A percentile compares a stretch with the other conserved stretches of the same genome.
Evolutionary conservation across 1,140 invertebrate genomes (phyloP).

Genomic region (Ostrea denselamellosa): DNA sequence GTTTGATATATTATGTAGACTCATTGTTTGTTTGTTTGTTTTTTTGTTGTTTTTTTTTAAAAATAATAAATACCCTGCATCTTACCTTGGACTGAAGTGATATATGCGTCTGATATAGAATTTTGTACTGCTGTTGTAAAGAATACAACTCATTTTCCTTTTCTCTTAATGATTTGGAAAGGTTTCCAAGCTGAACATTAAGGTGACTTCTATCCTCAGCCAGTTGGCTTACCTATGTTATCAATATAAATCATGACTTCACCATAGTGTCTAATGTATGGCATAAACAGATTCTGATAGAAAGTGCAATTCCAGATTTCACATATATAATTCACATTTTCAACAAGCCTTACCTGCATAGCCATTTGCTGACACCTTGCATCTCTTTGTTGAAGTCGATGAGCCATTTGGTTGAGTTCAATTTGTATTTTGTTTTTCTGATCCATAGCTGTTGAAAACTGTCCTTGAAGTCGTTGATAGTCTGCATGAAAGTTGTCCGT

Average conservation of each 20-base stretch:
- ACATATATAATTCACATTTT: too few species aligned
- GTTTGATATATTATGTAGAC: too few species aligned
- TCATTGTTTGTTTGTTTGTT: too few species aligned
- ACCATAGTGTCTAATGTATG: too few species aligned
- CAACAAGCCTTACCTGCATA: constrained; percentile 76
- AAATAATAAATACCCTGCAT: not conserved
- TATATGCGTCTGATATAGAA: constrained; percentile 67
- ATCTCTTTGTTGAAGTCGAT: constrained; percentile 92
- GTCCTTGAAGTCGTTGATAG: constrained; percentile 68
- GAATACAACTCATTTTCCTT: constrained; percentile 68
- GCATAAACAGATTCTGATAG: too few species aligned
- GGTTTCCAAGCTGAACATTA: constrained; percentile 69
- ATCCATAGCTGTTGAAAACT: constrained; percentile 69
- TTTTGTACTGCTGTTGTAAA: constrained; percentile 67
- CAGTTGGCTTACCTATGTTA: constrained; percentile 70
- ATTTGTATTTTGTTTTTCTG: constrained; percentile 76
- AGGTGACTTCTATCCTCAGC: constrained; percentile 75
- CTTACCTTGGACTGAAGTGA: constrained; percentile 68
- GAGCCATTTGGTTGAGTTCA: constrained; percentile 89
- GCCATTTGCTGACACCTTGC: constrained; percentile 93
- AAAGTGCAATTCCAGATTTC: too few species aligned
- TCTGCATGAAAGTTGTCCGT: constrained; percentile 66
- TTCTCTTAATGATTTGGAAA: constrained; percentile 72
- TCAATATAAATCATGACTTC: too few species aligned
- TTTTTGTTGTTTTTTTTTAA: too few species aligned